Conservation (phyloP, 2,888 invertebrate genomes). For the Lycaena phlaeas region DNA sequence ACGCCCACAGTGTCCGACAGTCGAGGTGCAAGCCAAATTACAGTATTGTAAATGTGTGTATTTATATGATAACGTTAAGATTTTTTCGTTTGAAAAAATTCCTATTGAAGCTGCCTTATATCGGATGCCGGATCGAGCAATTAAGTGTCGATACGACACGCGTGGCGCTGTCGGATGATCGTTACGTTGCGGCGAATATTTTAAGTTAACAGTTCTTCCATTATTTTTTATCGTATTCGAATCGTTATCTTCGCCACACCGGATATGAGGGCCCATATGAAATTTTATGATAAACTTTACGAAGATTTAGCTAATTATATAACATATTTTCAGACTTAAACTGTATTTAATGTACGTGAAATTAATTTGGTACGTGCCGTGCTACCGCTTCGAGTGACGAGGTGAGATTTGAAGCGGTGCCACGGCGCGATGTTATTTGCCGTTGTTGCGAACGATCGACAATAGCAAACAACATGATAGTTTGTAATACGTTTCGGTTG, state of each 20-base stretch:
- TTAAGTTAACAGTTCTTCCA: constrained; percentile 59
- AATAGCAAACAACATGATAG: background rate
- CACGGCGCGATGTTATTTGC: background rate
- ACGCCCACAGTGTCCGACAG: constrained; percentile 22
- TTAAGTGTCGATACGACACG: constrained; percentile 6
- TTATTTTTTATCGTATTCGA: constrained; percentile 32
- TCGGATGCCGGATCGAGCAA: constrained; percentile 13
- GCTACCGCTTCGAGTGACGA: background rate
- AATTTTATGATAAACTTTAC: constrained; percentile 28
- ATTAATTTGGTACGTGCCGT: constrained; percentile 25
- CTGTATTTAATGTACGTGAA: constrained; percentile 28
- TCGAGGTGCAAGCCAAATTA: constrained; percentile 29
- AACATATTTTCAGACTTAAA: constrained; percentile 39
- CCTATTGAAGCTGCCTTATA: constrained; percentile 24
- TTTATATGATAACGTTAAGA: constrained; percentile 16
- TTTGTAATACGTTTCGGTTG: constrained; percentile 27
- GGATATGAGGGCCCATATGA: constrained; percentile 40
- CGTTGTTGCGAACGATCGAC: constrained; percentile 6
- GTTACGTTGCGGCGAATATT: constrained; percentile 32
- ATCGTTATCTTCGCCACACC: constrained; percentile 22
- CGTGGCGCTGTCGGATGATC: constrained; percentile 1
- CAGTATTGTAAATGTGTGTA: constrained; percentile 28
- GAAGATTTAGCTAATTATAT: constrained; percentile 25
- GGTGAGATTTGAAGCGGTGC: background rate
- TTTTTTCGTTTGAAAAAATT: constrained; percentile 20